These are phyloP conservation scores for Fratercula arctica DNA, from an alignment of 2,797 vertebrate genomes.

Conservation along the genomic window DNA sequence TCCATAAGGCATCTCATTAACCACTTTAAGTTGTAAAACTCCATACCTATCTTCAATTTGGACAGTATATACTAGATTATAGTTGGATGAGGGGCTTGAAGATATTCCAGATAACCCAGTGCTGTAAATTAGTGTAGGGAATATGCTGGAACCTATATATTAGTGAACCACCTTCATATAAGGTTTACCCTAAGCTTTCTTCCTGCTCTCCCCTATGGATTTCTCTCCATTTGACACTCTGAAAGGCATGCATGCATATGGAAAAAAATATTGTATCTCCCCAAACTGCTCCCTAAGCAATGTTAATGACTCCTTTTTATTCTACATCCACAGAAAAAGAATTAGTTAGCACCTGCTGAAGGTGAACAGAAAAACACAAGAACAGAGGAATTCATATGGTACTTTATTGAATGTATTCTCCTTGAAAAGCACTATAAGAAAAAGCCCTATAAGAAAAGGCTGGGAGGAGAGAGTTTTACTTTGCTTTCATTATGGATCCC, in stretches of 20 bases:
- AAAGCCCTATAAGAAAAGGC: neutral
- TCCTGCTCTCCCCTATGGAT: neutral
- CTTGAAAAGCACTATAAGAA: neutral
- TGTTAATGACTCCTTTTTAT: neutral
- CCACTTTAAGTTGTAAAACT: neutral
- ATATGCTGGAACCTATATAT: neutral
- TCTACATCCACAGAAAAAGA: neutral
- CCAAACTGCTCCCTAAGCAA: neutral
- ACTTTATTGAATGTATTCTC: neutral
- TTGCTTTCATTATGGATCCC: neutral
- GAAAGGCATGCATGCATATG: neutral
- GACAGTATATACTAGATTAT: neutral
- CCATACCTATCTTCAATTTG: neutral
- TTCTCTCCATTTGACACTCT: neutral
- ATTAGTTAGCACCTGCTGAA: neutral
- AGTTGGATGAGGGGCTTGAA: neutral
- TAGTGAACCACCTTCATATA: neutral
- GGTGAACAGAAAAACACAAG: neutral
- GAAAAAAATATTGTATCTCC: neutral
- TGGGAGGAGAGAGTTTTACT: neutral
- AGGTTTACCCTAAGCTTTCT: neutral
- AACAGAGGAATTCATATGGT: neutral
- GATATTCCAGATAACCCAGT: neutral
- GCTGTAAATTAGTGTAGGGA: neutral
- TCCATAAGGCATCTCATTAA: neutral